A percentile compares a stretch with the other conserved stretches of the same genome.
phyloP scores from a whole-genome alignment of 1,140 invertebrate species.

The Bombus impatiens region DNA sequence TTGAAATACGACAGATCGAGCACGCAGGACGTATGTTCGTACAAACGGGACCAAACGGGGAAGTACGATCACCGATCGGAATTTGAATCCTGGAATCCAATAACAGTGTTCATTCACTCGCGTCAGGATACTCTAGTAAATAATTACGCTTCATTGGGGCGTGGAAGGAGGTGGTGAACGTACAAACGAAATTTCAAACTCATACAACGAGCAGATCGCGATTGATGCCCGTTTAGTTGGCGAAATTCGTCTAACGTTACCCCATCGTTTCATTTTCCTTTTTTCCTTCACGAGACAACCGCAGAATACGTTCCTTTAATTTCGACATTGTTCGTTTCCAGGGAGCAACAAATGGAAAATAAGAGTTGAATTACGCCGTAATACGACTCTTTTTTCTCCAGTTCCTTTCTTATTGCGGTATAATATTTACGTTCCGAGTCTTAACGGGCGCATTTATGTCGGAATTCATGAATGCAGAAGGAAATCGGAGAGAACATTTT shows the following conservation, averaged over 20 bases:
- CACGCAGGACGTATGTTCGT: conserved; percentile 39
- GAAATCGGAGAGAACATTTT: conserved; percentile 21
- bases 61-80: conserved; percentile 43
- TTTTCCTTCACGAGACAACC: not conserved
- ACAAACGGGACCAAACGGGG: conserved; percentile 28
- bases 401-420: conserved; percentile 15
- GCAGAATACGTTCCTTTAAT: not conserved
- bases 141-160: conserved; percentile 26
- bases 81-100: conserved; percentile 60
- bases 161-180: not conserved
- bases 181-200: conserved; percentile 27
- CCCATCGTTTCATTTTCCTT: not conserved
- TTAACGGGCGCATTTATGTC: conserved; percentile 34
- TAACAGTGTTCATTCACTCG: conserved; percentile 44
- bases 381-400: not conserved
- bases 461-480: conserved; percentile 30
- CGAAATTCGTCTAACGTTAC: not conserved
- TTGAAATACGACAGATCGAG: conserved; percentile 70
- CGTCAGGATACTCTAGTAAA: conserved; percentile 27
- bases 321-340: not conserved
- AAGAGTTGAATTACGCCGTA: conserved; percentile 19
- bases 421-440: conserved; percentile 32
- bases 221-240: not conserved
- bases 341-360: conserved; percentile 6
- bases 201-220: not conserved